Conservation (phyloP, 2,113 vertebrate species). For the Stictonetta naevosa region DNA sequence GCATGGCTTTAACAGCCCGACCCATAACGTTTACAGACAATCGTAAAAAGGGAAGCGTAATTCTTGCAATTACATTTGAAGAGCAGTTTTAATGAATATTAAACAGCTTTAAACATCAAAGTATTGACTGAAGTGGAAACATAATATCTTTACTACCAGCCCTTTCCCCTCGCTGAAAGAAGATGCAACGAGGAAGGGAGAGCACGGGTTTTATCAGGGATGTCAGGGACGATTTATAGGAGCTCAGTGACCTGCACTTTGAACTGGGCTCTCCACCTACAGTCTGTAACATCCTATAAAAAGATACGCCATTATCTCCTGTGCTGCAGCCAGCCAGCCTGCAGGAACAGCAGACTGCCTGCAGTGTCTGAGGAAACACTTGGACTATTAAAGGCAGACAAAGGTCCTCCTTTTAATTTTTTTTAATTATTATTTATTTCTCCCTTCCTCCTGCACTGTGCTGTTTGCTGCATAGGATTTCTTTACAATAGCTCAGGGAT, state of each 20-base stretch:
- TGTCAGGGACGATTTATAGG: conserved; percentile 72
- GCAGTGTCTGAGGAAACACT: conserved; percentile 23
- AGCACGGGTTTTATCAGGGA: conserved; percentile 48
- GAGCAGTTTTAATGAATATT: conserved; percentile 76
- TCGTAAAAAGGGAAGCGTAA: conserved; percentile 68
- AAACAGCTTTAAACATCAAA: conserved; percentile 81
- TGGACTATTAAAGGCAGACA: conserved; percentile 26
- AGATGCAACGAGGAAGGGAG: not conserved
- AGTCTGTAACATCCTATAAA: conserved; percentile 67
- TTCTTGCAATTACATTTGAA: conserved; percentile 72
- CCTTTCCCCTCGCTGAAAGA: conserved; percentile 43
- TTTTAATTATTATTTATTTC: not conserved
- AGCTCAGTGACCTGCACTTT: conserved; percentile 73
- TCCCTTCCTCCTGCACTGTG: not conserved
- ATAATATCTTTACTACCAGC: conserved; percentile 66
- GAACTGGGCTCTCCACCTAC: conserved; percentile 66
- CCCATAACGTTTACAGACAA: conserved; percentile 58
- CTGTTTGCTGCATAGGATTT: not conserved
- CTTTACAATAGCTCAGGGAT: not conserved
- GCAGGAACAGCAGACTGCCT: conserved; percentile 8
- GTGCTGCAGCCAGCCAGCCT: conserved; percentile 1
- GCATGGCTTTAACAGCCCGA: conserved; percentile 46
- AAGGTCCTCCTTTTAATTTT: conserved; percentile 3
- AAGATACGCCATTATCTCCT: conserved; percentile 54
- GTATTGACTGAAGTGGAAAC: conserved; percentile 77